These are phyloP conservation scores for Sitobion miscanthi DNA, from an alignment of 1,140 invertebrate species.

Conservation along the genomic window DNA sequence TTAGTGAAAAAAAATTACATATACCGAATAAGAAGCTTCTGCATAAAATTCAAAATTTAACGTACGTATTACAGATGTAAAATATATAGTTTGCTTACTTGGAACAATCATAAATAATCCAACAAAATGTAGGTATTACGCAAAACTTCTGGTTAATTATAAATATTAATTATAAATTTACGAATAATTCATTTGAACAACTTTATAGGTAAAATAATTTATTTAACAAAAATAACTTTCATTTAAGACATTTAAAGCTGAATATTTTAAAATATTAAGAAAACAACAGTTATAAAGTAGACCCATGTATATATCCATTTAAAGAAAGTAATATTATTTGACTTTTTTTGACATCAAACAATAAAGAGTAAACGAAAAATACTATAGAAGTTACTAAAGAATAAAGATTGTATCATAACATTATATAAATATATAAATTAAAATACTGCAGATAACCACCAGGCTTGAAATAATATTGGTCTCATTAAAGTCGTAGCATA, in stretches of 20 bases:
- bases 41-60: not conserved
- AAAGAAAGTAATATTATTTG: too few relatives aligned
- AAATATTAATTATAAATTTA: too few relatives aligned
- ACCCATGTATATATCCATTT: too few relatives aligned
- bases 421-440: too few relatives aligned
- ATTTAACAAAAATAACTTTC: not conserved
- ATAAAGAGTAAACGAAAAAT: too few relatives aligned
- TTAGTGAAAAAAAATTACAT: not conserved
- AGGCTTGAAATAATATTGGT: too few relatives aligned
- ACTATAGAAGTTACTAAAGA: too few relatives aligned
- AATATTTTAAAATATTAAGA: not conserved
- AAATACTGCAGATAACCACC: too few relatives aligned
- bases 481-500: too few relatives aligned
- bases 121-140: too few relatives aligned
- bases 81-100: not conserved
- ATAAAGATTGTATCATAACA: too few relatives aligned
- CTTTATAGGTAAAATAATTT: not conserved
- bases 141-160: not conserved
- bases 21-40: not conserved
- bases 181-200: not conserved
- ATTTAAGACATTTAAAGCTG: not conserved
- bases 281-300: not conserved
- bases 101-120: not conserved
- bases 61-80: not conserved
- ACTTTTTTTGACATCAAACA: too few relatives aligned